A percentile compares a stretch with the other conserved stretches of the same genome.
Conservation (phyloP, 2,113 vertebrate genomes). For the Aythya baeri region DNA sequence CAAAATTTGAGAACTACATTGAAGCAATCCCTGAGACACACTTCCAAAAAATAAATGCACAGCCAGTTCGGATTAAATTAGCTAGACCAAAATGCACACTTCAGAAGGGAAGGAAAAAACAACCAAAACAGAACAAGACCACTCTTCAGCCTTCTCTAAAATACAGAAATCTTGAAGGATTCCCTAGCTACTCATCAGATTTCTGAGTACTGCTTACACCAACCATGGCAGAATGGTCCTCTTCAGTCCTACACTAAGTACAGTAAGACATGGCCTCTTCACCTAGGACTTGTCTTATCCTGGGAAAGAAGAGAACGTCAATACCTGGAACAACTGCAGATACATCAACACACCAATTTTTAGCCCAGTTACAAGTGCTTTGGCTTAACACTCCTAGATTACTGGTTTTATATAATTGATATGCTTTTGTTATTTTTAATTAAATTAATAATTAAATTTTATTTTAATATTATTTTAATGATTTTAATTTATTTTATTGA, state of each 20-base stretch:
- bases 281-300: neutral
- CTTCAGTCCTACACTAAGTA: neutral
- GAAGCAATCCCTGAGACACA: neutral
- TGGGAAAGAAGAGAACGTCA: neutral
- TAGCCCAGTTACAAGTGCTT: neutral
- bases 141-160: neutral
- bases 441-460: too few species aligned
- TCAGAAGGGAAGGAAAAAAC: neutral
- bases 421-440: too few species aligned
- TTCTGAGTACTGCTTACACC: neutral
- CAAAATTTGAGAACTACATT: neutral
- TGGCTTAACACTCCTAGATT: neutral
- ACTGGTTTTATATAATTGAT: neutral
- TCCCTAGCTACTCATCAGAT: neutral
- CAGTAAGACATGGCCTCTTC: neutral
- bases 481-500: too few species aligned
- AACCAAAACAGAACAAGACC: neutral
- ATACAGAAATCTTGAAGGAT: neutral
- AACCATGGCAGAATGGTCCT: neutral
- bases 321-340: neutral
- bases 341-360: neutral
- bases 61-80: neutral
- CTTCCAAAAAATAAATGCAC: fast-evolving
- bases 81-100: neutral
- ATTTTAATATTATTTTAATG: too few species aligned